Conservation (phyloP, 2,113 vertebrate species). For the Struthio camelus region DNA sequence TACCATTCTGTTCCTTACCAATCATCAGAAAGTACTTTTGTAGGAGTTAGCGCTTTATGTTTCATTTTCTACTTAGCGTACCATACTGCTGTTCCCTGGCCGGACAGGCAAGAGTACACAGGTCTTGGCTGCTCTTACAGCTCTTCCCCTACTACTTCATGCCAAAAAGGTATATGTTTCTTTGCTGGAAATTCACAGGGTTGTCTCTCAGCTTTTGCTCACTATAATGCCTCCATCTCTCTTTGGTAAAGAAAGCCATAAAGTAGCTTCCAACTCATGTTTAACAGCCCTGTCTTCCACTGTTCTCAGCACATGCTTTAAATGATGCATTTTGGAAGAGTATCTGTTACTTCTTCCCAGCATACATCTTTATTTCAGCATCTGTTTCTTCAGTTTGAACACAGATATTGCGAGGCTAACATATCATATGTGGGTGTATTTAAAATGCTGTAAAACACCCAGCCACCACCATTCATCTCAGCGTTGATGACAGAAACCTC, state of each 20-base stretch:
- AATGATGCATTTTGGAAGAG: neutral
- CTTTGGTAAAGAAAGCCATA: neutral
- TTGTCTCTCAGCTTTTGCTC: neutral
- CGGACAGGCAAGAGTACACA: neutral
- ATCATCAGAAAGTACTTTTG: neutral
- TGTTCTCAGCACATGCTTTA: neutral
- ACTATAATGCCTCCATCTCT: neutral
- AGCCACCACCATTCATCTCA: neutral
- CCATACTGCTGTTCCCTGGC: neutral
- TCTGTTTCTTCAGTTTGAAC: neutral
- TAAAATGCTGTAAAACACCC: neutral
- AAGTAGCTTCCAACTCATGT: neutral
- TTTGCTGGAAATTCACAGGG: neutral
- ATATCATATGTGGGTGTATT: neutral
- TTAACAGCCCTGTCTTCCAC: neutral
- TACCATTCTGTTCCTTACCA: neutral
- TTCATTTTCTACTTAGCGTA: neutral
- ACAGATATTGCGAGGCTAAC: neutral
- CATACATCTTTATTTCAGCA: neutral
- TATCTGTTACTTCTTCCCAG: neutral
- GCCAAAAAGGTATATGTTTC: neutral
- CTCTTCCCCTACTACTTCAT: neutral
- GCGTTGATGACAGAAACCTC: neutral
- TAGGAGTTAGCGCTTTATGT: neutral
- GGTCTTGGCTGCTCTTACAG: neutral